Evolutionary conservation across 2,888 invertebrate species (phyloP), one percentile per base, ranked within the genome.

Genomic region (Chrysolina americana): DNA sequence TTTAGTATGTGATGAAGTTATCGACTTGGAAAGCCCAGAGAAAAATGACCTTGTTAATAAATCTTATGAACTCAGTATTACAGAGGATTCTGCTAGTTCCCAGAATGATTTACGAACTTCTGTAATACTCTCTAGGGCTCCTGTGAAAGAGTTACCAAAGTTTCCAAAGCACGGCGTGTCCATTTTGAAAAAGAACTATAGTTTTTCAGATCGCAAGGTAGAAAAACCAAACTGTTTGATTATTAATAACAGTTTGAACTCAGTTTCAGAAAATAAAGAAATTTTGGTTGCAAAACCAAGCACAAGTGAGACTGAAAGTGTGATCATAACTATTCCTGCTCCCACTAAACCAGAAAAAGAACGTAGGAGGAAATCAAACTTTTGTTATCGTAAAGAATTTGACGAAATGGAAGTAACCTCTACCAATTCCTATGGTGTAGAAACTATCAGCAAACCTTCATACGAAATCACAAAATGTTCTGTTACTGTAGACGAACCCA

Each of bases 1-100:
- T 89, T 89, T 82, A 85, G 89, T 36, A 88, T 90, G 41, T 89
- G 90, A 63, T 85, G 91, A 85, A 89, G 89, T 23, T 88, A 90
- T 85, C 87, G 90, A 53, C 89, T 89, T 41, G 88, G 90, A 41
- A 56, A 80, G 78, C 65, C 77, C 80, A 9, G 84, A 81, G 68
- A 81, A 83, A 74, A 81, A 77, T 68, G 82, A 81, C 73, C 69
- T 80, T 17, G 80, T 74, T 23, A 85, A 87, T 48, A 85, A 85
- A 75, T 82, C 85, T 6, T 87, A 87, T 76, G 86, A 87, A 80
- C 77, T 87, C 65, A 87, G 87, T 0, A 87, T 88, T 63, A 79
- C 85, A 21, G 87, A 87, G 73, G 86, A 87, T 73, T 84, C 90
- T 88, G 28, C 73, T n/a, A 80, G 78, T 75, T 80, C 79, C 56